A percentile compares a stretch with the other conserved stretches of the same genome.
Conservation (phyloP, 2,888 invertebrate species). For the Horisme vitalbata region DNA sequence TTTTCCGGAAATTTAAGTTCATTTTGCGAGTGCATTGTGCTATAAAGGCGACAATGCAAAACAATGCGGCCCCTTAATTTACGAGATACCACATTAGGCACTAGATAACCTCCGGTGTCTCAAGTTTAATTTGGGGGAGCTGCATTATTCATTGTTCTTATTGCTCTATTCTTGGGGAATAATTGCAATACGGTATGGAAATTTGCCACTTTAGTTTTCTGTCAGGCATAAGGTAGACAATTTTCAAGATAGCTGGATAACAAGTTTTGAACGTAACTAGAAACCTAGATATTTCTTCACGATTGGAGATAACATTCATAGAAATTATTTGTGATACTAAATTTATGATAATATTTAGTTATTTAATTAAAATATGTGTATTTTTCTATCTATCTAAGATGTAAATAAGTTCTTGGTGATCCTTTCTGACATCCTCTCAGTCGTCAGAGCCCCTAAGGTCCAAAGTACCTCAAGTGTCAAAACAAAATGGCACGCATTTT, state of each 20-base stretch:
- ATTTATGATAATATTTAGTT: too few relatives aligned
- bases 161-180: conserved; percentile 13
- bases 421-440: too few relatives aligned
- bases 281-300: too few relatives aligned
- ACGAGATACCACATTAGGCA: conserved; percentile 18
- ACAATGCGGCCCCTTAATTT: conserved; percentile 19
- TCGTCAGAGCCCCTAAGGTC: too few relatives aligned
- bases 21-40: conserved; percentile 14
- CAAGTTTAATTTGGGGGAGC: conserved; percentile 20
- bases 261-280: background rate
- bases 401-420: too few relatives aligned
- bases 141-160: conserved; percentile 15
- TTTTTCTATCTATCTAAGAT: too few relatives aligned
- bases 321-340: too few relatives aligned
- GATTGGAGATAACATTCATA: too few relatives aligned
- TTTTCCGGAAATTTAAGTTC: conserved; percentile 1
- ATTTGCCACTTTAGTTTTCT: conserved; percentile 18
- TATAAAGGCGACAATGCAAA: conserved; percentile 16
- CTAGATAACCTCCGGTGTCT: conserved; percentile 12
- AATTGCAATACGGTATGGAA: conserved; percentile 28
- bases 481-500: too few relatives aligned
- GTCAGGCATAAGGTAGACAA: too few relatives aligned
- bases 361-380: too few relatives aligned
- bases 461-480: too few relatives aligned
- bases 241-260: background rate